Percentiles rank a stretch among this genome's conserved stretches.
Conservation (phyloP, 2,888 invertebrate genomes). For the Bombylius discolor region DNA sequence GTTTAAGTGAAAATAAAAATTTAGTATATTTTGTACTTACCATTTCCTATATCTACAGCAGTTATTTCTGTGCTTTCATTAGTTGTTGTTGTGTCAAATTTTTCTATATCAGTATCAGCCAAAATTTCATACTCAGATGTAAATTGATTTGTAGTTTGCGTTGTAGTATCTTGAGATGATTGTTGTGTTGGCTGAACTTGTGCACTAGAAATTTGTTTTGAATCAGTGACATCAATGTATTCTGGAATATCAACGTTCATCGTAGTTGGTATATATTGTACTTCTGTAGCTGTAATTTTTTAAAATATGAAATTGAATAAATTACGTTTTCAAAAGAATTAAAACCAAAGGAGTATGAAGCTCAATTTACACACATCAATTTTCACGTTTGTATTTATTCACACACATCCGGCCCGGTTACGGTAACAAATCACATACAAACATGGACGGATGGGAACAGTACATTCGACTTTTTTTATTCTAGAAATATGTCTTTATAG, state of each 20-base stretch:
- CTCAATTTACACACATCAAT: no score
- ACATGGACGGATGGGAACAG: no score
- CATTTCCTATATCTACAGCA: slow-evolving; percentile 32
- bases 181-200: slow-evolving; percentile 24
- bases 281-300: slow-evolving; percentile 30
- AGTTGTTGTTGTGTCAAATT: slow-evolving; percentile 26
- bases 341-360: neutral
- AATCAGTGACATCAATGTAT: slow-evolving; percentile 39
- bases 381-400: no score
- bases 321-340: neutral
- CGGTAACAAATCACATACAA: no score
- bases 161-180: slow-evolving; percentile 29
- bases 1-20: no score
- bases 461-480: no score
- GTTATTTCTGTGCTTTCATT: slow-evolving; percentile 28
- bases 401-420: no score
- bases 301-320: neutral
- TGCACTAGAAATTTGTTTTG: slow-evolving; percentile 24
- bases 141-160: slow-evolving; percentile 31
- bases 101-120: slow-evolving; percentile 35
- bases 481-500: no score
- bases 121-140: slow-evolving; percentile 35
- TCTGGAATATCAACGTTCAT: slow-evolving; percentile 45
- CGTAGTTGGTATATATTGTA: slow-evolving; percentile 36
- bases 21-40: neutral